Base-by-base conservation (phyloP, 2,113 vertebrate genomes). In the Podilymbus podiceps region DNA sequence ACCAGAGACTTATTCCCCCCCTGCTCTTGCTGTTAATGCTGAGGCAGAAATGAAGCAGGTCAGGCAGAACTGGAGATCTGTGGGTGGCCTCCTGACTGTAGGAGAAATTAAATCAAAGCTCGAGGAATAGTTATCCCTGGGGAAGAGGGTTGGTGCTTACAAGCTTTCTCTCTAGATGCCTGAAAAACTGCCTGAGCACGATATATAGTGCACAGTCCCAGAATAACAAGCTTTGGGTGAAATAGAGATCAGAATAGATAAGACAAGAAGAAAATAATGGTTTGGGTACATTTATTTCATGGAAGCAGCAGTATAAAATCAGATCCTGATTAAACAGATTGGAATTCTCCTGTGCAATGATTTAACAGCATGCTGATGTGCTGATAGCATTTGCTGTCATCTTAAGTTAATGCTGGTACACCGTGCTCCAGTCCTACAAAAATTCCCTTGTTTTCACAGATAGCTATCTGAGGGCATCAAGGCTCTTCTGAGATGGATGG, bases 41-140 rank as follows among this genome's bases (percentile, higher is more conserved):
- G 67, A 92, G 38, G 71, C 35, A 88, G 71, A 92, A 87, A 78
- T 49, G 69, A 89, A 89, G 62, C 64, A 68, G 63, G 80, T 85
- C 84, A 85, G 66, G 74, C 71, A 88, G 67, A 95, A 69, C 42
- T 76, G 59, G 38, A 82, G 66, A 85, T 66, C 74, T 91, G 96
- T 82, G 93, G 87, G 95, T 95, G 89, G 95, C 85, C 85, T 93
- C 62, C 77, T 73, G 87, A 62, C 87, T 88, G 46, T 3, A 94
- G 85, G 66, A 94, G 21, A 89, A 91, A 88, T 90, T 87, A 95
- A 96, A 97, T 83, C 91, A 95, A 95, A 94, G 84, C 74, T 93
- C 87, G 76, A 59, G 89, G 84, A 96, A 53, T 28, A 81, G 79
- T 67, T 91, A 52, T 85, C 87, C 93, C 81, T 89, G 55, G 77